These are phyloP conservation scores for Ectemnius lituratus DNA, from an alignment of 2,888 invertebrate genomes.

Conservation along the genomic window DNA sequence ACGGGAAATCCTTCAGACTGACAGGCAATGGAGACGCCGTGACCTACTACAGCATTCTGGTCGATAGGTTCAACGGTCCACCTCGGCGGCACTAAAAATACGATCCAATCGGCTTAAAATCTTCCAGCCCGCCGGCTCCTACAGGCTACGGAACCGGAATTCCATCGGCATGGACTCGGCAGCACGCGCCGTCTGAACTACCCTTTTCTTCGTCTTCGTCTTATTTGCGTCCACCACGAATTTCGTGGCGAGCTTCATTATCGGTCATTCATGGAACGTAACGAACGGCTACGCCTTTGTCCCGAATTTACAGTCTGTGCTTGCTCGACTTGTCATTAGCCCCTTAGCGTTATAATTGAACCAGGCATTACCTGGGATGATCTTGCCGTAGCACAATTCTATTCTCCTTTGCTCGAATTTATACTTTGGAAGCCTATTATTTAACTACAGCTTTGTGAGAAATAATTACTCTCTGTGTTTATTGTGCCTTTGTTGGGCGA, in stretches of 20 bases:
- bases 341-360: too few relatives aligned
- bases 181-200: slow-evolving; percentile 4
- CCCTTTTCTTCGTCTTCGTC: not conserved
- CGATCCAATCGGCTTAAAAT: slow-evolving; percentile 66
- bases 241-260: not conserved
- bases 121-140: slow-evolving; percentile 33
- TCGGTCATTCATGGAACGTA: too few relatives aligned
- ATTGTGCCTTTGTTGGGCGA: too few relatives aligned
- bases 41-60: slow-evolving; percentile 85
- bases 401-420: too few relatives aligned
- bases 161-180: slow-evolving; percentile 23
- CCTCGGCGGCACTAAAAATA: slow-evolving; percentile 85
- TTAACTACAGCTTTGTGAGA: too few relatives aligned
- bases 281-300: too few relatives aligned
- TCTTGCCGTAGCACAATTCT: too few relatives aligned
- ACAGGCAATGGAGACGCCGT: slow-evolving; percentile 84
- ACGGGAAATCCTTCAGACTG: slow-evolving; percentile 87
- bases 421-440: too few relatives aligned
- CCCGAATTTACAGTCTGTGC: too few relatives aligned
- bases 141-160: slow-evolving; percentile 28
- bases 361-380: too few relatives aligned
- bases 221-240: not conserved
- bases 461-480: too few relatives aligned
- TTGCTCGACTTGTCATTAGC: too few relatives aligned
- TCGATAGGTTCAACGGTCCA: slow-evolving; percentile 87